Base-by-base conservation (phyloP, 2,888 invertebrate species). In the Dryocosmus kuriphilus region DNA sequence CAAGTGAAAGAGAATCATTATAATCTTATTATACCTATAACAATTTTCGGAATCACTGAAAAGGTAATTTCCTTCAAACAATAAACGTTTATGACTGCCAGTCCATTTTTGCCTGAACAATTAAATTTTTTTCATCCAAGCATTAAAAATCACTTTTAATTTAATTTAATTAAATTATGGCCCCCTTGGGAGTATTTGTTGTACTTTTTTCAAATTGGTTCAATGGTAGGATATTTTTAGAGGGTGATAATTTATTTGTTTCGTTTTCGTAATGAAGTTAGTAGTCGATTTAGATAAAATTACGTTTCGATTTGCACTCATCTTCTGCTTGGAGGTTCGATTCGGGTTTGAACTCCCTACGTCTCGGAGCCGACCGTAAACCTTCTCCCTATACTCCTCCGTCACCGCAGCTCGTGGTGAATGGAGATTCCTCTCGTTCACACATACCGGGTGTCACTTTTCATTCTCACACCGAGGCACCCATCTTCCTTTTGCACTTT, bases 361-460 rank as follows among this genome's bases (percentile, higher is more conserved):
- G 74, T 60, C 27, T n/a, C 46, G 61, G 76, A 57, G 73, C 79
- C 74, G 74, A 74, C 38, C 57, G 62, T 78, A 61, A 78, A 67
- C 75, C 35, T 51, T 24, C 67, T 60, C 65, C 60, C n/a, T n/a
- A n/a, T n/a, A n/a, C 61, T 67, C 62, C 74, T 55, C 62, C 74
- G 32, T 32, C 60, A 35, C 55, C 57, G 38, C 76, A 46, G 60
- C 32, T 32, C 76, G 24, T 32, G 74, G 74, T 79, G 74, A 77
- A 75, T 75, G 77, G 75, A 65, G 77, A 77, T 75, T 75, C 79
- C 77, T 61, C 61, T 77, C 61, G 77, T 79, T 79, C 76, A 51
- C 55, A 71, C 75, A 67, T 79, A 79, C 76, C 79, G 77, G 77
- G 77, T 79, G 79, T 79, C 79, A 77, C 77, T 79, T 77, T 77